These are phyloP conservation scores for Rhodinocichla rosea DNA, from an alignment of 2,113 vertebrate species.

Conservation along the genomic window DNA sequence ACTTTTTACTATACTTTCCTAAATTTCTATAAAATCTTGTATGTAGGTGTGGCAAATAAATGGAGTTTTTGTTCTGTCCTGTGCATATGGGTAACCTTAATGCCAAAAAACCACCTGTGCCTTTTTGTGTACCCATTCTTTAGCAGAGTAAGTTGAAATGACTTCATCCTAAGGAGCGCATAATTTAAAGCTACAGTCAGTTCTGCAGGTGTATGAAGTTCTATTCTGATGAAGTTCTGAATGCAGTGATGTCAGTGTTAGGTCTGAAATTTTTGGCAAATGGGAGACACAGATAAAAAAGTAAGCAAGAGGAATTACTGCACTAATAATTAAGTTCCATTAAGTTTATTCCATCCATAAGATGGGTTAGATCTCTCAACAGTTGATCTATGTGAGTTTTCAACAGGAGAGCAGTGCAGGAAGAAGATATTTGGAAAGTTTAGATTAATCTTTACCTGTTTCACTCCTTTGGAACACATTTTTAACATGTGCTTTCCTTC, in stretches of 20 bases:
- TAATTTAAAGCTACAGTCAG: not conserved
- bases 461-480: not conserved
- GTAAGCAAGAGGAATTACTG: not conserved
- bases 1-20: not conserved
- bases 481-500: conserved; percentile 57
- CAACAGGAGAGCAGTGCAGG: not conserved
- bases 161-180: not conserved
- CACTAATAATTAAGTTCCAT: not conserved
- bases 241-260: not conserved
- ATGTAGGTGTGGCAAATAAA: not conserved
- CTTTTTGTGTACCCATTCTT: not conserved
- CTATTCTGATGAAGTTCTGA: not conserved
- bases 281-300: not conserved
- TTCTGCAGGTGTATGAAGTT: not conserved
- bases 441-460: not conserved
- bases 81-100: not conserved
- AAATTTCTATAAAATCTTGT: not conserved
- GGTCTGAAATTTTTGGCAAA: not conserved
- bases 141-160: not conserved
- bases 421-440: not conserved
- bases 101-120: not conserved
- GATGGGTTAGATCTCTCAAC: not conserved
- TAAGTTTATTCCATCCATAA: not conserved
- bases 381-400: not conserved
- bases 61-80: not conserved